A percentile compares a stretch with the other conserved stretches of the same genome.
These are phyloP conservation scores for Neria commutata DNA, from an alignment of 2,888 invertebrate genomes.

Conservation along the genomic window DNA sequence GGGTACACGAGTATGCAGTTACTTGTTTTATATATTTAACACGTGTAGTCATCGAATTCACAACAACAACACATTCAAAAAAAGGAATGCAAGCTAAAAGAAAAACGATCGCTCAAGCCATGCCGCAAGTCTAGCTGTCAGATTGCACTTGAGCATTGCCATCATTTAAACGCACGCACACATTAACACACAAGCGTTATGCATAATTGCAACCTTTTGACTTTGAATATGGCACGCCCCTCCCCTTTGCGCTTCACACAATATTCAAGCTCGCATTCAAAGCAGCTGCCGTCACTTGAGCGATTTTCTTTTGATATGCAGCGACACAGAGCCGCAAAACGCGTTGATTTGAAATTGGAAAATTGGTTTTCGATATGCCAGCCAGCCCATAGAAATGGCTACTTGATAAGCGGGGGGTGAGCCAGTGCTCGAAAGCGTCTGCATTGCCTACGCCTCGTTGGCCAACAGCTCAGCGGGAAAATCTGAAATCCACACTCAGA, in stretches of 20 bases:
- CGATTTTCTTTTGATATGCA: background rate
- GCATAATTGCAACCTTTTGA: conserved; percentile 7
- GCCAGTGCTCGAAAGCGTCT: no score
- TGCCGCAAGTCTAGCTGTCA: background rate
- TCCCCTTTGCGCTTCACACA: background rate
- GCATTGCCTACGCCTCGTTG: conserved; percentile 43
- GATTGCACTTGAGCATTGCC: background rate
- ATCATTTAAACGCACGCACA: background rate
- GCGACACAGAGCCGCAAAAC: conserved; percentile 2
- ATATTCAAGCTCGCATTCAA: background rate
- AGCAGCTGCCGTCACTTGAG: background rate
- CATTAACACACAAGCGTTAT: background rate
- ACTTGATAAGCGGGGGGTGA: no score
- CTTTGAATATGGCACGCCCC: background rate
- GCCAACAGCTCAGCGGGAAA: conserved; percentile 43
- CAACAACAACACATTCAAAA: no score
- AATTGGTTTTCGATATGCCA: conserved; percentile 10
- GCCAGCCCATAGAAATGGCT: conserved; percentile 12
- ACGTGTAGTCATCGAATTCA: no score
- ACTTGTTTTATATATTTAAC: no score
- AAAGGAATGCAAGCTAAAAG: no score
- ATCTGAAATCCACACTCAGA: no score
- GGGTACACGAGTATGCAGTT: no score
- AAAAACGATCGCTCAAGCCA: no score
- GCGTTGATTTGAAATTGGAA: conserved; percentile 16